Conservation (phyloP, 2,797 vertebrate genomes). For the Argyrosomus regius region DNA sequence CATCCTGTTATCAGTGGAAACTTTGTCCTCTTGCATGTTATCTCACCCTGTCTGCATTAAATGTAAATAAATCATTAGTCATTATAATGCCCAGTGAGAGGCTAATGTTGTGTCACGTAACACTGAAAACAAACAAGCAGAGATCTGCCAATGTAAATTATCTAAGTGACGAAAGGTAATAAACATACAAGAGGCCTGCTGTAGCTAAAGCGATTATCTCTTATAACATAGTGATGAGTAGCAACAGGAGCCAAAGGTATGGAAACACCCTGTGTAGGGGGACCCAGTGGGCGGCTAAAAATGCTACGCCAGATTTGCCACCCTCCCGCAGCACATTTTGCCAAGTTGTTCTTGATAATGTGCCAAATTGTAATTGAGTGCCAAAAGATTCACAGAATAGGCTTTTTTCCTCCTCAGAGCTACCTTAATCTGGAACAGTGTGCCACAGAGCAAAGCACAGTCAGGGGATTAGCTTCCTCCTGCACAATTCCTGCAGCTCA, state of each 20-base stretch:
- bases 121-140: constrained; percentile 64
- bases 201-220: constrained; percentile 25
- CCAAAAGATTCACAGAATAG: constrained; percentile 53
- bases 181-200: constrained; percentile 33
- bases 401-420: constrained; percentile 27
- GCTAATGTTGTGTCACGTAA: constrained; percentile 55
- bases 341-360: constrained; percentile 54
- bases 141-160: constrained; percentile 12
- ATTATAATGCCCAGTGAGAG: constrained; percentile 51
- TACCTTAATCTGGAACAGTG: constrained; percentile 65
- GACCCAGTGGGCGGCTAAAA: constrained; percentile 53
- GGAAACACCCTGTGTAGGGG: constrained; percentile 50
- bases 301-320: constrained; percentile 45
- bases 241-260: constrained; percentile 55
- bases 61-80: constrained; percentile 65
- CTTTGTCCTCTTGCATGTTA: constrained; percentile 50
- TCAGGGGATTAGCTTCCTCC: constrained; percentile 60
- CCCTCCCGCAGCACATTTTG: constrained; percentile 48
- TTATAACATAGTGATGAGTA: constrained; percentile 38
- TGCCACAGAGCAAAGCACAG: constrained; percentile 44
- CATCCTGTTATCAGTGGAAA: constrained; percentile 52
- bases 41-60: constrained; percentile 43
- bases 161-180: constrained; percentile 12
- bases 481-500: constrained; percentile 48
- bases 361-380: constrained; percentile 62